phyloP scores from a whole-genome alignment of 2,888 invertebrate genomes.

The Gerris lacustris region DNA sequence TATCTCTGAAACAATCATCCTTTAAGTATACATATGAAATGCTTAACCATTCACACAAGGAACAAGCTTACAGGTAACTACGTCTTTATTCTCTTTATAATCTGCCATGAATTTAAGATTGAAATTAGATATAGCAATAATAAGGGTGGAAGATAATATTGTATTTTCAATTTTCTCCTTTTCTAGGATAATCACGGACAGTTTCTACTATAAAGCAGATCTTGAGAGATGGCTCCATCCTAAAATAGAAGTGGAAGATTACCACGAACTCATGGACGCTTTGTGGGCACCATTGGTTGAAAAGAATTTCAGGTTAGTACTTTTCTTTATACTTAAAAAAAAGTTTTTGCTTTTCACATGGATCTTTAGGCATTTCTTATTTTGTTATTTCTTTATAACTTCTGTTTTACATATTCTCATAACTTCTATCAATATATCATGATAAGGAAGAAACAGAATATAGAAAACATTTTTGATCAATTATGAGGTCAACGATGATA shows the following conservation, averaged over 20 bases:
- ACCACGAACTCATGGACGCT: constrained; percentile 51
- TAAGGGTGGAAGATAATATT: too few species aligned
- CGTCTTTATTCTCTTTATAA: not conserved
- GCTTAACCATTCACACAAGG: constrained; percentile 50
- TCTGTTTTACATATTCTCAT: too few species aligned
- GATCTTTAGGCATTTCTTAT: too few species aligned
- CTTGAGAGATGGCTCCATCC: constrained; percentile 66
- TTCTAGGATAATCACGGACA: constrained; percentile 65
- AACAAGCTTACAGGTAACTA: constrained; percentile 57
- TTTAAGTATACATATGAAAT: constrained; percentile 41
- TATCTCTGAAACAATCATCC: constrained; percentile 27
- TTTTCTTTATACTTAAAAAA: not conserved
- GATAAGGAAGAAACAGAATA: too few species aligned
- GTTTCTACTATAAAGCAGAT: constrained; percentile 77
- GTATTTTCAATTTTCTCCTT: too few species aligned
- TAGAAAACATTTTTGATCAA: too few species aligned
- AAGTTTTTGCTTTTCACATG: not conserved
- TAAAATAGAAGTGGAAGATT: constrained; percentile 54
- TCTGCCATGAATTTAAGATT: too few species aligned
- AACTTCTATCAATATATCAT: too few species aligned
- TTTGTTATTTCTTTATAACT: too few species aligned
- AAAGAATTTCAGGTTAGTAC: constrained; percentile 44
- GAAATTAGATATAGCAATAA: too few species aligned
- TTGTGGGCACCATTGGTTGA: constrained; percentile 59
- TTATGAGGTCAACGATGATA: too few species aligned